Conservation (phyloP, 2,113 vertebrate genomes). For the Tenrec ecaudatus region DNA sequence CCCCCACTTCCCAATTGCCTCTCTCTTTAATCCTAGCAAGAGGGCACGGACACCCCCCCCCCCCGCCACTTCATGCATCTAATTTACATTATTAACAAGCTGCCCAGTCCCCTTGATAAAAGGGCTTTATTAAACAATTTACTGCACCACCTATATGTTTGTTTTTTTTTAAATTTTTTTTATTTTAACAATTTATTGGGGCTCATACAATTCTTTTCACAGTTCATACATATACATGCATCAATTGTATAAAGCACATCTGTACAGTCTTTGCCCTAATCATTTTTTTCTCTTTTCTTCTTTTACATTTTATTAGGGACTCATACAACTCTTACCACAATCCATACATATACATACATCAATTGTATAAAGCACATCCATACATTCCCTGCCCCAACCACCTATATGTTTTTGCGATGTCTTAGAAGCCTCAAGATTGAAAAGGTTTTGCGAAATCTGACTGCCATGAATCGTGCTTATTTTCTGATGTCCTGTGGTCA, state of each 20-base stretch:
- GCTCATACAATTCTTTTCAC: too few relatives aligned
- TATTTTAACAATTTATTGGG: too few relatives aligned
- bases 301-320: too few relatives aligned
- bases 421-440: neutral
- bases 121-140: neutral
- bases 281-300: too few relatives aligned
- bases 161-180: too few relatives aligned
- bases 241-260: too few relatives aligned
- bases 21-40: neutral
- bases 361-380: too few relatives aligned
- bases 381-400: too few relatives aligned
- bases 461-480: neutral
- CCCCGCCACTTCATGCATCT: neutral
- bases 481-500: neutral
- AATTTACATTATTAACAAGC: neutral
- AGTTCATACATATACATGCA: too few relatives aligned
- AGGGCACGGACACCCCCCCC: neutral
- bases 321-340: too few relatives aligned
- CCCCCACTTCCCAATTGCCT: neutral
- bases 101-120: neutral
- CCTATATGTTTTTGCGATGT: neutral
- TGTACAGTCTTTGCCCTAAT: too few relatives aligned
- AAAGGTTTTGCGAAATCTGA: slow-evolving; percentile 22
- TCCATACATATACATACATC: too few relatives aligned
- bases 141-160: neutral